Evolutionary conservation across 2,888 invertebrate species (phyloP), one percentile per base, ranked within the genome.

Genomic region (Galerucella nymphaeae): DNA sequence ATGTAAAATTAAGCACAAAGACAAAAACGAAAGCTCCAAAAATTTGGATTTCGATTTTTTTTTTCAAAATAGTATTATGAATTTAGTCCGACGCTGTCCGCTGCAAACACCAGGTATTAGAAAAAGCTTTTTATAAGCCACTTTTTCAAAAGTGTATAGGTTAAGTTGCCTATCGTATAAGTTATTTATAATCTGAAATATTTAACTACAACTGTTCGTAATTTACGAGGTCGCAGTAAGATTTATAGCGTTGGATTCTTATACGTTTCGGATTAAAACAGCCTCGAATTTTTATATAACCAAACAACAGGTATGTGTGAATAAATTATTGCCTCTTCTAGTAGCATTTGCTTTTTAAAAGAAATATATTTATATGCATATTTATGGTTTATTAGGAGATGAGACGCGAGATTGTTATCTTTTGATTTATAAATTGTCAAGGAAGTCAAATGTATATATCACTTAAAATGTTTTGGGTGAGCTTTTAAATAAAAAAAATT

Each of bases 181-280:
- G 87, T 86, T 87, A 87, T 87, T 87, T 87, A 87, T 87, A 87
- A 87, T 87, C 86, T 85, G 86, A 85, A 86, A 86, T 87, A 87
- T 86, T 87, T 86, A 85, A 86, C 85, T 86, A 86, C 87, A 86
- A 86, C 86, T 85, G 86, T 86, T 85, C 84, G 85, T 86, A 85
- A 87, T 87, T 87, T 87, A 87, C 87, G 87, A 87, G 87, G 87
- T 87, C 87, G 86, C 85, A 81, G 76, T 81, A 82, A 87, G 87
- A 87, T 87, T 87, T 87, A 87, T 87, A 83, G 84, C 83, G 77
- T 84, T 82, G 84, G 85, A 86, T 87, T 86, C 86, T 86, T 85
- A 85, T 86, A 84, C 85, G 85, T 85, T 86, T 86, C 85, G 86
- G 86, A 86, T 86, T 86, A 86, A 86, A 86, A 85, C 83, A 83